phyloP scores from a whole-genome alignment of 2,797 vertebrate genomes.

The Rhinophrynus dorsalis region DNA sequence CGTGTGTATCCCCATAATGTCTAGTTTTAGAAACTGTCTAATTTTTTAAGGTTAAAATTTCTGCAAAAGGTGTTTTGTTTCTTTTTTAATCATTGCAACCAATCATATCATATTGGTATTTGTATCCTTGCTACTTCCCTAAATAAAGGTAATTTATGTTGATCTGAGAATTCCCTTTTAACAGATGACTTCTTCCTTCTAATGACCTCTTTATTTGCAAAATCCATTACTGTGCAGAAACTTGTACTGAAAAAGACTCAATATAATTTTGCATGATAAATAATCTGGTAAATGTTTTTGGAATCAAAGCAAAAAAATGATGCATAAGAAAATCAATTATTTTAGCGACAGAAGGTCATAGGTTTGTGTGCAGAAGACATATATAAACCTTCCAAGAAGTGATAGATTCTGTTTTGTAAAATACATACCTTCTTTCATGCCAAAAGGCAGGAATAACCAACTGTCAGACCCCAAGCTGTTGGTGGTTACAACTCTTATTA shows the following conservation, averaged over 20 bases:
- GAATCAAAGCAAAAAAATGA: slow-evolving; percentile 30
- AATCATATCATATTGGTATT: too few species aligned
- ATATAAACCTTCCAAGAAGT: slow-evolving; percentile 30
- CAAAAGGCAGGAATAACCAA: too few species aligned
- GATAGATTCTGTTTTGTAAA: too few species aligned
- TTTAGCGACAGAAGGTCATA: slow-evolving; percentile 18
- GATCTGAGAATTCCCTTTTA: slow-evolving; percentile 8
- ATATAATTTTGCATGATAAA: slow-evolving; percentile 28
- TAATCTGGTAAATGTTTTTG: slow-evolving; percentile 25
- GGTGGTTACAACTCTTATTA: too few species aligned
- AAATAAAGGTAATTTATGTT: slow-evolving; percentile 10
- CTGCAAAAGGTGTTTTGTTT: too few species aligned
- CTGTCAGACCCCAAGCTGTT: too few species aligned
- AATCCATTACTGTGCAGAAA: slow-evolving; percentile 13
- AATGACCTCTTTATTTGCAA: slow-evolving; percentile 15
- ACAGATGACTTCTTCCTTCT: neutral
- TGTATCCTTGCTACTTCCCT: neutral
- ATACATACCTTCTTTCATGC: too few species aligned
- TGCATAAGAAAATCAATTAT: slow-evolving; percentile 30
- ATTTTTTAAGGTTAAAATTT: too few species aligned
- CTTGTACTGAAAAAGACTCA: slow-evolving; percentile 34
- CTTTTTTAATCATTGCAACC: too few species aligned
- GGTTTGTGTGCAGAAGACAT: slow-evolving; percentile 34
- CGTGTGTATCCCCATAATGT: too few species aligned
- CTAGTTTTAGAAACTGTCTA: too few species aligned